Conservation (phyloP, 1,140 invertebrate genomes). For the Pogonus chalceus region DNA sequence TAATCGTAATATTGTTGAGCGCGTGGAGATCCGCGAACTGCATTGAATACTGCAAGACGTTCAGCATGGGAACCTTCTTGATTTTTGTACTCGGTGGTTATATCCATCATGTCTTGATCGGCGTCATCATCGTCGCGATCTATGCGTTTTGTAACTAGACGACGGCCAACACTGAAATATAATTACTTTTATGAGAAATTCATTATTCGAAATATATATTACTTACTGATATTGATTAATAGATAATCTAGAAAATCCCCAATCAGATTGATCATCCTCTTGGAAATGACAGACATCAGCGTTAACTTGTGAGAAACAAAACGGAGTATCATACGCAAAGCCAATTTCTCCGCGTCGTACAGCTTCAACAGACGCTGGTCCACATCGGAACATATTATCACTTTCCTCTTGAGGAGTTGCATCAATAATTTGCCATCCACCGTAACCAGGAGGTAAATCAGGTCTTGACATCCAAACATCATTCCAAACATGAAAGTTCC, state of each 20-base stretch:
- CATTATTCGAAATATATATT: slow-evolving; percentile 1
- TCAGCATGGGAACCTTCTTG: slow-evolving; percentile 53
- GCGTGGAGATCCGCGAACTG: slow-evolving; percentile 46
- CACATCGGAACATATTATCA: slow-evolving; percentile 53
- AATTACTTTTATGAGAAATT: slow-evolving; percentile 3
- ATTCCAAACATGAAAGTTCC: slow-evolving; percentile 83
- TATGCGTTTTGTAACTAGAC: slow-evolving; percentile 62
- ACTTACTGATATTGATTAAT: slow-evolving; percentile 55
- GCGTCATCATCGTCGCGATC: slow-evolving; percentile 50
- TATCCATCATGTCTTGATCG: slow-evolving; percentile 53
- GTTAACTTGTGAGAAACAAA: slow-evolving; percentile 71
- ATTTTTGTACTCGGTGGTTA: slow-evolving; percentile 61
- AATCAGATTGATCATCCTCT: slow-evolving; percentile 51
- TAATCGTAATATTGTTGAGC: slow-evolving; percentile 50
- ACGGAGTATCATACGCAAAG: slow-evolving; percentile 61
- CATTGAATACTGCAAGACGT: slow-evolving; percentile 51
- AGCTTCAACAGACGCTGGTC: slow-evolving; percentile 59
- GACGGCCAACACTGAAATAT: slow-evolving; percentile 49
- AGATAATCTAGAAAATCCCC: slow-evolving; percentile 51
- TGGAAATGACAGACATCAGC: slow-evolving; percentile 62
- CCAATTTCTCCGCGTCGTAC: slow-evolving; percentile 64
- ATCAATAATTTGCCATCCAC: slow-evolving; percentile 73
- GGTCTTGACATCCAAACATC: slow-evolving; percentile 72
- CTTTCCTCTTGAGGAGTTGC: slow-evolving; percentile 68
- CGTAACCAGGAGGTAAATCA: slow-evolving; percentile 61